A percentile compares a stretch with the other conserved stretches of the same genome.
phyloP scores from a whole-genome alignment of 2,888 invertebrate species.

The Desoria tigrina region DNA sequence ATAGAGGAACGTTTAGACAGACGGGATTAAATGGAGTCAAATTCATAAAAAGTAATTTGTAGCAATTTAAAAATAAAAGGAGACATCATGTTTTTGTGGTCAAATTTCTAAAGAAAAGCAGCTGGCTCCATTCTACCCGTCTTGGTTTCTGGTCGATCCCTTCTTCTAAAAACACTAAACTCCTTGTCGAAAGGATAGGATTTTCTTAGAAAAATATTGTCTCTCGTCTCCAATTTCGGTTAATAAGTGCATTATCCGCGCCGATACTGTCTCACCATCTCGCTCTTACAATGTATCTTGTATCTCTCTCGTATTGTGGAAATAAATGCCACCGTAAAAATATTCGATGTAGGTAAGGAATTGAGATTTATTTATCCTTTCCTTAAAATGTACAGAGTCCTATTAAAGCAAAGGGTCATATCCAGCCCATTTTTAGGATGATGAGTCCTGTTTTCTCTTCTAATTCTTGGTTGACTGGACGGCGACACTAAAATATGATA shows the following conservation, averaged over 20 bases:
- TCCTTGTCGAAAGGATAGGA: not conserved
- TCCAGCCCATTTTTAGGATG: slow-evolving; percentile 12
- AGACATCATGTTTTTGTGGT: slow-evolving; percentile 24
- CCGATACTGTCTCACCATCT: slow-evolving; percentile 14
- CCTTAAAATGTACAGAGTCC: slow-evolving; percentile 20
- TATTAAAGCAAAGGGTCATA: slow-evolving; percentile 28
- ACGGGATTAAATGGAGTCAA: slow-evolving; percentile 22
- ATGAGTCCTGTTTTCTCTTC: slow-evolving; percentile 16
- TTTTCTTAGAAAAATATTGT: slow-evolving; percentile 10
- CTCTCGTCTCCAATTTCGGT: slow-evolving; percentile 7
- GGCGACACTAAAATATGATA: slow-evolving; percentile 23
- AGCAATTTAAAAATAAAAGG: slow-evolving; percentile 19
- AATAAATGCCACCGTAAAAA: not conserved
- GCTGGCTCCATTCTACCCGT: slow-evolving; percentile 10
- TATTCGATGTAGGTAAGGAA: slow-evolving; percentile 9
- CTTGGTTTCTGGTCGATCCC: too few species aligned
- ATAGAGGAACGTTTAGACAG: not conserved
- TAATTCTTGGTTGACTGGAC: slow-evolving; percentile 22
- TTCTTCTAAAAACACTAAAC: too few species aligned
- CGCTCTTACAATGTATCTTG: too few species aligned
- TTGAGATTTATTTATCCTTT: slow-evolving; percentile 22
- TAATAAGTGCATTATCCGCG: slow-evolving; percentile 13
- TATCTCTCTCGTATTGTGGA: not conserved
- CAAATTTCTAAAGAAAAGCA: slow-evolving; percentile 10
- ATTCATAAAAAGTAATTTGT: slow-evolving; percentile 20